phyloP scores from a whole-genome alignment of 2,888 invertebrate species.

The Poecilobothrus nobilitatus region DNA sequence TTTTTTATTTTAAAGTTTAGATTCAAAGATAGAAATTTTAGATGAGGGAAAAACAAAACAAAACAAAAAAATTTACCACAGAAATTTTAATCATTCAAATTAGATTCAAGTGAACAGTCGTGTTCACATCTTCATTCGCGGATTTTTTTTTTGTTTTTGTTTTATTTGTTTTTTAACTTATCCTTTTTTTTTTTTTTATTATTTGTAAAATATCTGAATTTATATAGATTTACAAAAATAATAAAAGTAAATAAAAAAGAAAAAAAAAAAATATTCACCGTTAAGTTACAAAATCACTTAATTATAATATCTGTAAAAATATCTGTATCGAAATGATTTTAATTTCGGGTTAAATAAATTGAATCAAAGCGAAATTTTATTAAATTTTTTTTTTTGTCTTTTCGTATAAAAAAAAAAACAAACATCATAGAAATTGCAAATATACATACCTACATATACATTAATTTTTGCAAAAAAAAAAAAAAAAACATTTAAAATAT shows the following conservation, averaged over 20 bases:
- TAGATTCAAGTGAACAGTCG: slow-evolving; percentile 6
- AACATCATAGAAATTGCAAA: not conserved
- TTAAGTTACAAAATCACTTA: not conserved
- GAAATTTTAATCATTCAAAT: not conserved
- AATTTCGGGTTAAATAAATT: not conserved
- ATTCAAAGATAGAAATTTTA: not conserved
- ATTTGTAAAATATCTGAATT: not conserved
- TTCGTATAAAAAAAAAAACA: not conserved
- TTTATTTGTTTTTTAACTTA: not conserved
- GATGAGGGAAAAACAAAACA: not conserved
- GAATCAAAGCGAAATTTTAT: not conserved
- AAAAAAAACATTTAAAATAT: not conserved
- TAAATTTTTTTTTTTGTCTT: not conserved
- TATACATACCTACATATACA: no score
- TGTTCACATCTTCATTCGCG: slow-evolving; percentile 1
- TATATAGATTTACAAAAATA: no score
- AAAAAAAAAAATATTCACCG: no score
- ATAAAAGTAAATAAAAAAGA: not conserved
- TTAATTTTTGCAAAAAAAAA: not conserved
- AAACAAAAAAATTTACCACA: not conserved
- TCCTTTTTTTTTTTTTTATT: not conserved
- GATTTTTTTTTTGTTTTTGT: not conserved
- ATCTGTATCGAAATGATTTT: not conserved
- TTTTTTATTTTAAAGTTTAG: not conserved
- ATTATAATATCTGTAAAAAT: not conserved